Evolutionary conservation across 2,797 vertebrate species (phyloP).

Genomic region (Anniella stebbinsi): DNA sequence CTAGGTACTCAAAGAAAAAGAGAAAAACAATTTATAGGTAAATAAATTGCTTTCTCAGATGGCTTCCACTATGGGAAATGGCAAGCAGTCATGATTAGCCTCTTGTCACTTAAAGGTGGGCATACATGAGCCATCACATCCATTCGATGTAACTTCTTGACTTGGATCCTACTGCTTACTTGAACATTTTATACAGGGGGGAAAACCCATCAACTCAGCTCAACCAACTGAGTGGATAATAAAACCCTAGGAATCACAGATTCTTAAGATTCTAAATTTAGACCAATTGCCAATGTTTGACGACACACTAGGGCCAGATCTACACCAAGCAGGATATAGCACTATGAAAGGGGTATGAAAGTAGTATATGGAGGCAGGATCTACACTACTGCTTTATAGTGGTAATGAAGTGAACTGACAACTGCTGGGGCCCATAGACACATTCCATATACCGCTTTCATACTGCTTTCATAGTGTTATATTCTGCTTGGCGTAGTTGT

Average conservation of each 20-base stretch:
- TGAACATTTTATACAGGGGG: constrained; percentile 52
- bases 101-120: constrained; percentile 57
- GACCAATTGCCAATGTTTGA: constrained; percentile 29
- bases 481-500: too few relatives aligned
- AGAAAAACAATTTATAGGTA: constrained; percentile 74
- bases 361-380: too few relatives aligned
- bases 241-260: constrained; percentile 14
- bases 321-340: too few relatives aligned
- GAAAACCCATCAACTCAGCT: constrained; percentile 5
- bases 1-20: constrained; percentile 64
- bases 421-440: too few relatives aligned
- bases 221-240: neutral
- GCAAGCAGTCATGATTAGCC: constrained; percentile 70
- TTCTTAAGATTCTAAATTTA: constrained; percentile 55
- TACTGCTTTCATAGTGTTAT: too few relatives aligned
- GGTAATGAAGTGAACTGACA: too few relatives aligned
- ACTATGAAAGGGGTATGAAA: too few relatives aligned
- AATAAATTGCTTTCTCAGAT: constrained; percentile 67
- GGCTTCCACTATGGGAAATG: constrained; percentile 62
- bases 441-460: too few relatives aligned
- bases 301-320: constrained; percentile 54
- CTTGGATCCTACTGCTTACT: constrained; percentile 65
- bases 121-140: constrained; percentile 51
- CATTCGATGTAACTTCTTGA: constrained; percentile 55
- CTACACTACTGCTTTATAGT: too few relatives aligned